Evolutionary conservation across 53 echinoderm and acorn worm species (phyloP), one percentile per base, ranked within the genome.

Genomic region (Astropecten irregularis): DNA sequence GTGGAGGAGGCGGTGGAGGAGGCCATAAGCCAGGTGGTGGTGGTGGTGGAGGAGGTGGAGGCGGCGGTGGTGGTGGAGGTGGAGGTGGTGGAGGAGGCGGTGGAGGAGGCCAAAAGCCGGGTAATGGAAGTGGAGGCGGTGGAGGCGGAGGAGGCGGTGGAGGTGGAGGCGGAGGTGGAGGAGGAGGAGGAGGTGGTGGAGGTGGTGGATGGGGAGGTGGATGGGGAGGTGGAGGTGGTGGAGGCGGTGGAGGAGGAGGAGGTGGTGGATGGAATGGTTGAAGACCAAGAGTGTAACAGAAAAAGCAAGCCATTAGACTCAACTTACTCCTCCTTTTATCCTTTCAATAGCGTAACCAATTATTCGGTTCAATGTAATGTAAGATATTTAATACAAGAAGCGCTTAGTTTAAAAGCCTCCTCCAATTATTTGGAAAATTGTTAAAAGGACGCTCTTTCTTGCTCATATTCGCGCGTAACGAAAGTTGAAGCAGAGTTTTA

Each of bases 181-280:
- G 23, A 15, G 65, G 20, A 11, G 65, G 37, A 33, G 69, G 40
- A 39, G 69, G 40, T 37, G 29, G 71, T 20, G 32, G 57, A 57
- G 30, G 56, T 29, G 51, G 76, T 26, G 30, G 57, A 31, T 28
- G 76, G 56, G 51, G 76, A 56, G 56, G 76, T 47, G 51, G 76
- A 56, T 28, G 55, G 9, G 56, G 76, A 52, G 51, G 58, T 21
- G 58, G 58, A 21, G 58, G 58, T 26, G 58, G 58, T 7, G 58
- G 58, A 26, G 28, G 28, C 6, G 26, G 26, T 4, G 58, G 58
- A 2, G 26, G 28, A 0, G 58, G 58, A 18, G 53, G 53, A 18
- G 42, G 42, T 42, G 42, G 42, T 8, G n/a, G n/a, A 44, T 13
- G 44, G 44, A n/a, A n/a, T n/a, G n/a, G n/a, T n/a, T n/a, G n/a